Evolutionary conservation across 2,888 invertebrate species (phyloP).

Genomic region (Tetropium fuscum): DNA sequence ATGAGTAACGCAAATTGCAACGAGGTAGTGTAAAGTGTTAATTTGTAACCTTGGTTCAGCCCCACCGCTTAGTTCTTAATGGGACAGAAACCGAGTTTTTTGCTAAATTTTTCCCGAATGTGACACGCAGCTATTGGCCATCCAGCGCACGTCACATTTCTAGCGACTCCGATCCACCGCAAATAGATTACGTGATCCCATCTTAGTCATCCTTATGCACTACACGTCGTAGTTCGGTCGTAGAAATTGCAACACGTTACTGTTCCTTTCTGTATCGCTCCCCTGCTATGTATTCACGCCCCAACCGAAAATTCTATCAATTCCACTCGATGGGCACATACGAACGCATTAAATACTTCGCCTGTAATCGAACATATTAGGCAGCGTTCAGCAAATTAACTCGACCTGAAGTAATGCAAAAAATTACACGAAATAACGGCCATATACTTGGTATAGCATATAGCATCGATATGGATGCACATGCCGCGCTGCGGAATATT

Average conservation of each 20-base stretch:
- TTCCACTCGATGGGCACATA: slow-evolving; percentile 51
- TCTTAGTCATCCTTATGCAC: slow-evolving; percentile 58
- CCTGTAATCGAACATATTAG: slow-evolving; percentile 35
- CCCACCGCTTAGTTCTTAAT: too few species aligned
- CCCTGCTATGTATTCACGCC: slow-evolving; percentile 41
- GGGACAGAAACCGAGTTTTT: too few species aligned
- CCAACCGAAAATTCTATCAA: slow-evolving; percentile 53
- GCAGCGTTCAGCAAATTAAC: slow-evolving; percentile 12
- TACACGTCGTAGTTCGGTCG: slow-evolving; percentile 57
- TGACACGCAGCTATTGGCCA: slow-evolving; percentile 57
- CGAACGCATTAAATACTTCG: slow-evolving; percentile 48
- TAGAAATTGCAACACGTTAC: slow-evolving; percentile 62
- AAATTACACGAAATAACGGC: slow-evolving; percentile 15
- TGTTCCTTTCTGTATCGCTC: slow-evolving; percentile 33
- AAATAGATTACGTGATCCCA: slow-evolving; percentile 67
- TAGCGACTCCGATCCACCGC: slow-evolving; percentile 58
- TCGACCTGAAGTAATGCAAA: slow-evolving; percentile 31
- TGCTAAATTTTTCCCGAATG: slow-evolving; percentile 57
- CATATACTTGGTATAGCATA: not conserved
- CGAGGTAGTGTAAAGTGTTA: too few species aligned
- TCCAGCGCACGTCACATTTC: slow-evolving; percentile 58
- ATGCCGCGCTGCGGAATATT: not conserved
- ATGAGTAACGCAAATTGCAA: too few species aligned
- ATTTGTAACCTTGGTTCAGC: too few species aligned
- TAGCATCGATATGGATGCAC: not conserved